phyloP scores from a whole-genome alignment of 2,888 invertebrate species.

The Lordiphosa fenestrarum region DNA sequence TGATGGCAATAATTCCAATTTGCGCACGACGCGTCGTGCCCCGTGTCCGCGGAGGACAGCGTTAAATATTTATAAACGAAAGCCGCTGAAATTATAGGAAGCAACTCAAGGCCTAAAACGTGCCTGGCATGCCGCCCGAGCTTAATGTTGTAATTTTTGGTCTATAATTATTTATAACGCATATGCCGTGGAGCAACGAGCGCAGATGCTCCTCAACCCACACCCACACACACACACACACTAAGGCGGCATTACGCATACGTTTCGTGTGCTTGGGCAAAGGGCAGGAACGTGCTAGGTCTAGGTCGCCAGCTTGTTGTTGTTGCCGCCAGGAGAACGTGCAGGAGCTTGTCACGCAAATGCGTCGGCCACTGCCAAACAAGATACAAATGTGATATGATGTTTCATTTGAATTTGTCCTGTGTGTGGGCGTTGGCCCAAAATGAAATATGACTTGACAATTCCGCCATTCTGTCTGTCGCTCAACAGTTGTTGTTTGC shows the following conservation, averaged over 20 bases:
- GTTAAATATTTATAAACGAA: slow-evolving; percentile 57
- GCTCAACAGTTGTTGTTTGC: slow-evolving; percentile 22
- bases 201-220: slow-evolving; percentile 1
- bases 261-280: slow-evolving; percentile 35
- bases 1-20: slow-evolving; percentile 71
- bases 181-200: slow-evolving; percentile 43
- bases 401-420: slow-evolving; percentile 63
- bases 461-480: slow-evolving; percentile 27
- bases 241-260: slow-evolving; percentile 49
- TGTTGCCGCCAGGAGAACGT: slow-evolving; percentile 31
- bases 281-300: slow-evolving; percentile 50
- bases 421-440: slow-evolving; percentile 46
- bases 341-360: slow-evolving; percentile 49
- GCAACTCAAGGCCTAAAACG: slow-evolving; percentile 36
- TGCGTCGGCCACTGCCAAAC: slow-evolving; percentile 20
- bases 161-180: slow-evolving; percentile 69
- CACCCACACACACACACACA: not conserved
- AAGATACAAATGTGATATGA: slow-evolving; percentile 56
- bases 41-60: slow-evolving; percentile 19
- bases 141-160: slow-evolving; percentile 48
- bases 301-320: no score
- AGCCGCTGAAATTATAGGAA: slow-evolving; percentile 24
- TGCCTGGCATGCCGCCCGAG: slow-evolving; percentile 49
- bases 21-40: slow-evolving; percentile 46
- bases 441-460: slow-evolving; percentile 72